Evolutionary conservation across 2,113 vertebrate species (phyloP).

Genomic region (Malurus elegans): DNA sequence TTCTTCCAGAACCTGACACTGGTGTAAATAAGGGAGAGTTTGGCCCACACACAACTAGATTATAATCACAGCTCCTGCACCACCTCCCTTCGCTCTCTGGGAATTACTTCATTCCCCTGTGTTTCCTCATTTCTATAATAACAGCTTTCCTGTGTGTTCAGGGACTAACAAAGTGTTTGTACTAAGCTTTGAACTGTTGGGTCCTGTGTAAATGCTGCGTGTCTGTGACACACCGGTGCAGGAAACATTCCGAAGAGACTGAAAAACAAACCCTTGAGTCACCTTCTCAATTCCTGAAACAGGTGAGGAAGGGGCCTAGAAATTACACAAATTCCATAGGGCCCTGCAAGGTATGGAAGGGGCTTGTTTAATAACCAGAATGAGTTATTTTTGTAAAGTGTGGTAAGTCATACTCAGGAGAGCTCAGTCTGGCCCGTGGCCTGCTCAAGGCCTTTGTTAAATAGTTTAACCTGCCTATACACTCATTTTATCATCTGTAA

Average conservation of each 20-base stretch:
- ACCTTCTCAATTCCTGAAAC: not conserved
- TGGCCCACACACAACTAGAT: not conserved
- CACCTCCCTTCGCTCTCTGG: not conserved
- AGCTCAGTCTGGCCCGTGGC: not conserved
- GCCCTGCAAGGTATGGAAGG: not conserved
- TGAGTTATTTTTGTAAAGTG: not conserved
- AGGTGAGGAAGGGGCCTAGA: not conserved
- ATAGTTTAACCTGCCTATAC: not conserved
- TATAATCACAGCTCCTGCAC: not conserved
- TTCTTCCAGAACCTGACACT: not conserved
- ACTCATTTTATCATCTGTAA: not conserved
- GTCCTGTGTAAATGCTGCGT: not conserved
- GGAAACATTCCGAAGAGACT: not conserved
- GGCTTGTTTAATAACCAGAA: not conserved
- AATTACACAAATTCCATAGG: not conserved
- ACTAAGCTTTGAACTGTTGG: not conserved
- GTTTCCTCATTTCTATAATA: constrained; percentile 34
- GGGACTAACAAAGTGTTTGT: not conserved
- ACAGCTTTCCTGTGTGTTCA: not conserved
- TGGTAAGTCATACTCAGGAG: not conserved
- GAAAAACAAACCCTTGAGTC: not conserved
- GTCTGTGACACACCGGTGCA: not conserved
- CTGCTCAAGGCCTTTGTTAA: not conserved
- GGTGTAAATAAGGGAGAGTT: constrained; percentile 11
- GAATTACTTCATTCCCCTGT: not conserved